Base-by-base conservation (phyloP, 2,113 vertebrate species). In the Lepidiolamprologus cunningtoni region DNA sequence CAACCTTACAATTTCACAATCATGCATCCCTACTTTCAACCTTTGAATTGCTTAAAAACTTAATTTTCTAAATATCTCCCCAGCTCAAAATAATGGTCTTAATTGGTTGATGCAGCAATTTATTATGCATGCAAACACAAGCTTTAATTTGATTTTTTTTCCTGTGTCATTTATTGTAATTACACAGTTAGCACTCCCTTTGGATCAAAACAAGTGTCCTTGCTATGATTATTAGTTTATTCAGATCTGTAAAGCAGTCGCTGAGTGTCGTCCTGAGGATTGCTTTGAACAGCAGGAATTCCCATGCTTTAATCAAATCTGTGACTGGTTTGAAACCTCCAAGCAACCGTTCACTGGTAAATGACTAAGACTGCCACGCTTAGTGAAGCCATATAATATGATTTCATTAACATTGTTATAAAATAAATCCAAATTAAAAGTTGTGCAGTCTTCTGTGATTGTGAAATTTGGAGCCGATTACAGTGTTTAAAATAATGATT, bases 101-200 rank as follows among this genome's bases (percentile, higher is more conserved):
- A 89, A 93, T 91, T 91, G 83, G 90, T 92, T 94, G 71, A 93
- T 84, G 76, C 76, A 53, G 53, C 73, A n/a, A 66, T 87, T 17
- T 81, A 90, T 94, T 92, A 91, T 89, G 83, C 85, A 87, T 79
- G 82, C 90, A 87, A 82, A 92, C 89, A 66, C 80, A 76, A 86
- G 86, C 84, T 89, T 92, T 93, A 85, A 92, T 95, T 94, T 63
- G 26, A 68, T 87, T 23, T 13, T 4, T 87, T 82, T 73, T 42
- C 13, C 28, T 84, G 52, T 23, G 83, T 21, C 40, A 88, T 92
- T 94, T 92, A 84, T 85, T 93, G 82, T 87, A 92, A 95, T 95
- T 92, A 88, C 83, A 83, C 83, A 71, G 83, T 92, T 89, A 88
- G 33, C 8, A 21, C 63, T 95, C 90, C 90, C 87, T 53, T 83